Conservation (phyloP, 2,888 invertebrate species). For the Idaea straminata region DNA sequence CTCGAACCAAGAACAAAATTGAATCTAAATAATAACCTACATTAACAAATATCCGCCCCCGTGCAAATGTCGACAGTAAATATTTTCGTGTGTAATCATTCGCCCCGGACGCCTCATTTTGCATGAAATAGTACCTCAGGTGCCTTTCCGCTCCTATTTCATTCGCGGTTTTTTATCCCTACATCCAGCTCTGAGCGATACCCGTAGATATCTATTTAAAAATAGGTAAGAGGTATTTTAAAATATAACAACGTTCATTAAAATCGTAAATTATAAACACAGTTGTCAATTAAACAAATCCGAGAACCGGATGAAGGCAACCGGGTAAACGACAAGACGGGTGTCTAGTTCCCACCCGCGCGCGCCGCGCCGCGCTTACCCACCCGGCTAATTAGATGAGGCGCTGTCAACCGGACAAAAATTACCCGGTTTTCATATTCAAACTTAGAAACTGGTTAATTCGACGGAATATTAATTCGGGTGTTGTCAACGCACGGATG, state of each 20-base stretch:
- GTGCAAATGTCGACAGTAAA: too few relatives aligned
- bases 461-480: constrained; percentile 30
- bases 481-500: neutral
- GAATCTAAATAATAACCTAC: too few relatives aligned
- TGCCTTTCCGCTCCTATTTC: too few relatives aligned
- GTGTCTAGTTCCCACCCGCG: constrained; percentile 40
- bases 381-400: constrained; percentile 58
- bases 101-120: too few relatives aligned
- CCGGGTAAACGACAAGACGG: constrained; percentile 40
- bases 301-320: constrained; percentile 26
- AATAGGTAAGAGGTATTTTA: constrained; percentile 6
- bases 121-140: too few relatives aligned
- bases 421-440: constrained; percentile 52
- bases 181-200: too few relatives aligned
- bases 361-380: constrained; percentile 23
- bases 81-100: too few relatives aligned
- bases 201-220: too few relatives aligned
- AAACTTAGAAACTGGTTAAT: constrained; percentile 40
- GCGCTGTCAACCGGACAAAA: constrained; percentile 56
- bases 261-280: constrained; percentile 23
- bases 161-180: too few relatives aligned
- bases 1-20: too few relatives aligned
- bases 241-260: constrained; percentile 9
- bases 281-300: constrained; percentile 31
- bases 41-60: too few relatives aligned